Base-by-base conservation (phyloP, 2,888 invertebrate species). In the Melinaea menophilus region DNA sequence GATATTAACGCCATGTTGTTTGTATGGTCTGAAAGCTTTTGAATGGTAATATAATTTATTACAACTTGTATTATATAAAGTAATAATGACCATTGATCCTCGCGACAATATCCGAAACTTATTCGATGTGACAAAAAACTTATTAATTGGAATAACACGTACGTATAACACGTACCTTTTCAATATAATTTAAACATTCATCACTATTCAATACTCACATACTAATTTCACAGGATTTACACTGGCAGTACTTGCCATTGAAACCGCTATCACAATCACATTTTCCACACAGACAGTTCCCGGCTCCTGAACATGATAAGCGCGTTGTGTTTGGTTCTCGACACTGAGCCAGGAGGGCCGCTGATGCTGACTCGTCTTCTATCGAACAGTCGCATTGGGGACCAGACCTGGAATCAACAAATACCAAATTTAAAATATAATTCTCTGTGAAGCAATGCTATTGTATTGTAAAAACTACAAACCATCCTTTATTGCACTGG, bases 201-300 rank as follows among this genome's bases (percentile, higher is more conserved):
- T 5, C 37, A 37, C 7, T 7, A 5, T 7, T 41, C 1, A 11
- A 35, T 31, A 82, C 85, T 81, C 68, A 92, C 93, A 79, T 67
- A 71, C 83, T 89, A 22, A 85, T 81, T 51, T 89, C 86, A 70
- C 94, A 94, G 1, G 90, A 84, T 51, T 86, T 85, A 75, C 94
- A 94, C 79, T 94, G 93, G 73, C 94, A 94, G 76, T 84, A 94
- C 33, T 87, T 82, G 13, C 94, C 94, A 59, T 75, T 87, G 71
- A 82, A 93, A 1, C 92, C 93, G 0, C 75, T 72, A 75, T 93
- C 93, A 77, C 97, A 97, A 34, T 85, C 83, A 79, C 97, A 97
- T 63, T 84, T 85, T 45, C 96, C 95, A 77, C 96, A 97, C 55
- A 93, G 86, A 78, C 97, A 97, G 69, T 94, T 93, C 0, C 97